Evolutionary conservation across 2,888 invertebrate genomes (phyloP).

Genomic region (Gymnoscelis rufifasciata): DNA sequence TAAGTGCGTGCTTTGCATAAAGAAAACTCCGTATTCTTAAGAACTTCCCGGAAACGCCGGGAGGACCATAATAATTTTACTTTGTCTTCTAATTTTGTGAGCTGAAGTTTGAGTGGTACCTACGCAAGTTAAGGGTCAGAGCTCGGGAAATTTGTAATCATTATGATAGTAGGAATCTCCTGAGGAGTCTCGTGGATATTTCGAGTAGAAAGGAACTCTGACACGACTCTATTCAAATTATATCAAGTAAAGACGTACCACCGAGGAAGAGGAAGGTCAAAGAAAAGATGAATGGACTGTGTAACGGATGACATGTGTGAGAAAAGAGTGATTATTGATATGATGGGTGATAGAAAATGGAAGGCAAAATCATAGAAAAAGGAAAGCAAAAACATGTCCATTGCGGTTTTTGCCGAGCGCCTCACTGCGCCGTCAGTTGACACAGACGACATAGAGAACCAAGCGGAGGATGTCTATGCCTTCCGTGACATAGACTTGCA

Average conservation of each 20-base stretch:
- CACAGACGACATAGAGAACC: constrained; percentile 74
- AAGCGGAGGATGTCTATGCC: constrained; percentile 73
- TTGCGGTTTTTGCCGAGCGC: too few species aligned
- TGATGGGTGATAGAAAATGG: too few species aligned
- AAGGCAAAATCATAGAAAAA: too few species aligned
- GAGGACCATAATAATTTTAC: not conserved
- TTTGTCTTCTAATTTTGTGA: not conserved
- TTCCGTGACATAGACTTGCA: constrained; percentile 70
- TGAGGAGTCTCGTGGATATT: not conserved
- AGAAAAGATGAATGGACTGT: too few species aligned
- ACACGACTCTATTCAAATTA: too few species aligned
- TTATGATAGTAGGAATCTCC: not conserved
- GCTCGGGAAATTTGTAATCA: not conserved
- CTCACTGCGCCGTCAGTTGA: constrained; percentile 46
- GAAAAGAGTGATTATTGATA: too few species aligned
- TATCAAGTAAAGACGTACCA: too few species aligned
- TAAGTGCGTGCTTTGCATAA: constrained; percentile 9
- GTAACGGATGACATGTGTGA: too few species aligned
- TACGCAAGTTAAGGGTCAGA: not conserved
- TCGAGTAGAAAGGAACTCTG: too few species aligned
- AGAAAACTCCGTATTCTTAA: not conserved
- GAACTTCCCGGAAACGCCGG: not conserved
- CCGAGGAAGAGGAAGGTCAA: too few species aligned
- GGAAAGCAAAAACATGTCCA: too few species aligned
- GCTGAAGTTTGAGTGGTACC: not conserved